Evolutionary conservation across 2,797 vertebrate genomes (phyloP).

Genomic region (Mus minutoides): DNA sequence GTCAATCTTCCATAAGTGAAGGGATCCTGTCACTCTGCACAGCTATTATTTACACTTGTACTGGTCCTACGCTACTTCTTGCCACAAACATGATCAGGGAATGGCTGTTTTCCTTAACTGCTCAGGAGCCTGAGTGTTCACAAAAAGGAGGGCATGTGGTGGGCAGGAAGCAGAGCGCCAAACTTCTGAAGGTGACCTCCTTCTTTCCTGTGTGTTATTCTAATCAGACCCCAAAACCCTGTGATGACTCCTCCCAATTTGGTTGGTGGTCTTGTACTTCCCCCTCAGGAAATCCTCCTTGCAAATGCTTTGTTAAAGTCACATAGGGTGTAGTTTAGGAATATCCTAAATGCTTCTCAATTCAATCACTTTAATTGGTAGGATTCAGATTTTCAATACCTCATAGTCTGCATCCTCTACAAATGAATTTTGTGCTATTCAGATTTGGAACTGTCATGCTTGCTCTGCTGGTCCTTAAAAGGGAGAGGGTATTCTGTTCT

Average conservation of each 20-base stretch:
- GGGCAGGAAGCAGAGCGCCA: too few relatives aligned
- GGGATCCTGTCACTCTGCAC: background rate
- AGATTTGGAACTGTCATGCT: background rate
- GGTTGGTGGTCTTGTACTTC: too few relatives aligned
- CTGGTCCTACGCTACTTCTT: background rate
- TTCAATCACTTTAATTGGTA: background rate
- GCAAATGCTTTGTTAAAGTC: too few relatives aligned
- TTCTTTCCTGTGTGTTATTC: too few relatives aligned
- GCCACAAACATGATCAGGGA: background rate
- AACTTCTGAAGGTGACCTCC: too few relatives aligned
- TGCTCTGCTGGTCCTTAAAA: background rate
- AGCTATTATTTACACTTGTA: background rate
- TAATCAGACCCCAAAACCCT: too few relatives aligned
- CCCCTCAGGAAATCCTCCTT: too few relatives aligned
- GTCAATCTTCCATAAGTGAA: background rate
- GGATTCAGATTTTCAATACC: background rate
- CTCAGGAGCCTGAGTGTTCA: too few relatives aligned
- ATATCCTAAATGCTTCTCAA: too few relatives aligned
- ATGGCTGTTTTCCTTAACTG: background rate
- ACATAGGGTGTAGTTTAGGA: background rate
- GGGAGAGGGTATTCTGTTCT: background rate
- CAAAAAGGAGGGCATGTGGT: too few relatives aligned
- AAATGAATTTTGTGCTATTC: background rate
- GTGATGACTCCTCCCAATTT: too few relatives aligned
- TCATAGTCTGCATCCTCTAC: background rate